phyloP scores from a whole-genome alignment of 1,140 invertebrate species.

The Pseudomyrmex flavicornis region DNA sequence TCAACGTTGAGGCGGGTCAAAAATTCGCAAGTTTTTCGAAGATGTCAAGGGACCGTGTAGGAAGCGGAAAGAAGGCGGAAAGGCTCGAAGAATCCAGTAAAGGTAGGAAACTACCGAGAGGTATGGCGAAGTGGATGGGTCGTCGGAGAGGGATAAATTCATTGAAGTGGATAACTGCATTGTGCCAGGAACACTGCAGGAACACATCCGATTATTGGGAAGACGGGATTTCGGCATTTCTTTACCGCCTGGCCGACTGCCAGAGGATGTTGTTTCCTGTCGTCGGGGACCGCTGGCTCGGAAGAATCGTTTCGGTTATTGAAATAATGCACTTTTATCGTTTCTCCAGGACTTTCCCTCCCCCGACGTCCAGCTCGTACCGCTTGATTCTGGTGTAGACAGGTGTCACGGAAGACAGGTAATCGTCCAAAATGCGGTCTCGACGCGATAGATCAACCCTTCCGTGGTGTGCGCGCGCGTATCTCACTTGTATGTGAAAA shows the following conservation, averaged over 20 bases:
- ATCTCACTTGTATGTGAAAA: neutral
- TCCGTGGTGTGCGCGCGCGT: too few species aligned
- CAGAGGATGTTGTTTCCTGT: constrained; percentile 84
- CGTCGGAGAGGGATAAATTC: constrained; percentile 77
- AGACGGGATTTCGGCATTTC: constrained; percentile 82
- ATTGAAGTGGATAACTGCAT: constrained; percentile 83
- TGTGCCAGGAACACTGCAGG: constrained; percentile 82
- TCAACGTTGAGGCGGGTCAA: neutral
- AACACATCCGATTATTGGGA: constrained; percentile 84
- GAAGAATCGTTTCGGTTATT: constrained; percentile 83
- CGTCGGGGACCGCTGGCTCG: constrained; percentile 79
- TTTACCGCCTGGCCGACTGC: constrained; percentile 79
- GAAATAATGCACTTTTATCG: constrained; percentile 84
- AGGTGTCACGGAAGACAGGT: neutral
- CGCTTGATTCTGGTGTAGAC: constrained; percentile 27
- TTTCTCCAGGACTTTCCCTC: constrained; percentile 53
- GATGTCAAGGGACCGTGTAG: neutral
- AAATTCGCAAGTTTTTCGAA: neutral
- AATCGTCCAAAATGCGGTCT: constrained; percentile 21
- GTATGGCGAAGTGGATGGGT: constrained; percentile 40
- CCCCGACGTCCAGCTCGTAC: neutral
- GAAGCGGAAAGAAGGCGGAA: constrained; percentile 15
- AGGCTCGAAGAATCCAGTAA: constrained; percentile 43
- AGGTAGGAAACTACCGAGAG: constrained; percentile 1
- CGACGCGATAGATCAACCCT: neutral